Base-by-base conservation (phyloP, 1,140 invertebrate genomes). In the Meloidogyne exigua region DNA sequence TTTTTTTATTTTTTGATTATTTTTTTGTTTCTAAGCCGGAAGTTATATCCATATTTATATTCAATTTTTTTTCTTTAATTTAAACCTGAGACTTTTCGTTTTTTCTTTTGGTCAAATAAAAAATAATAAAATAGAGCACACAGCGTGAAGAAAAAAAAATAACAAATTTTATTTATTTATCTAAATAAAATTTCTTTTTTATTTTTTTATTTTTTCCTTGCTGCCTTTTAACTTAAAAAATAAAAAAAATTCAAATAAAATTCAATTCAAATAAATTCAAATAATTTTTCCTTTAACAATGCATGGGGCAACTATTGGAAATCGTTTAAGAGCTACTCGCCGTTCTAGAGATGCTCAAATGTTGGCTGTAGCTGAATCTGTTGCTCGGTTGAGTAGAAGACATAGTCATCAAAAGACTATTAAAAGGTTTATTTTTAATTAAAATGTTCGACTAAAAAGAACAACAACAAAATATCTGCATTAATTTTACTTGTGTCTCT, bases 371-470 rank as follows among this genome's bases (percentile, higher is more conserved):
- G 72, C 57, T 13, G 49, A 62, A 15, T 73, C 72, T 28, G 49
- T 57, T n/a, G 72, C 65, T 21, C 74, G 74, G 12, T 39, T 76
- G 11, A 67, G 64, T 49, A 23, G 64, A 44, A 23, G 74, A 26
- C 74, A 69, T 68, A 76, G 65, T 21, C 74, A 69, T 64, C 74
- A 69, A 21, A 67, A 57, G 13, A 21, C 67, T 23, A 21, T 76
- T 64, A 26, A 32, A 36, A 68, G 74, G 68, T 57, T 12, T 10
- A 26, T 9, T 5, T 18, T 18, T 0, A 67, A 28, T 67, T 21
- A 28, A 67, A 18, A n/a, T n/a, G n/a, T 67, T 7, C 13, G 2
- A 15, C 21, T 7, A 3, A 32, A 32, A 32, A 32, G 28, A 32
- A 3, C 28, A 32, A 2, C 28, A 32, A 32, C 2, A 3, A 32